Conservation (phyloP, 2,113 vertebrate genomes). For the Mus musculus region GRCm39 chrX:84269001-84269500, state of each 20-base stretch:
- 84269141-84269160: neutral
- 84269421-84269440: neutral
- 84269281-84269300: neutral
- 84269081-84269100: slow-evolving; percentile 58
- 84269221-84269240: neutral
- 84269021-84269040: slow-evolving; percentile 62
- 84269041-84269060: slow-evolving; percentile 52
- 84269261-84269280: neutral
- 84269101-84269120: neutral
- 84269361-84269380: neutral
- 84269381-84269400: neutral
- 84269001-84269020: slow-evolving; percentile 56
- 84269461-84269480: neutral
- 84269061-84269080: slow-evolving; percentile 47
- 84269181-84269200: neutral
- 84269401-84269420: neutral
- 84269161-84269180: slow-evolving; percentile 24
- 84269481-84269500: neutral
- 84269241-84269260: neutral
- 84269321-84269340: neutral
- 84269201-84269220: neutral
- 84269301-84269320: neutral
- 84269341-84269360: neutral
- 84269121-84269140: neutral
- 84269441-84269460: neutral